Percentiles rank a stretch among this genome's conserved stretches.
Evolutionary conservation across 2,888 invertebrate species (phyloP).

Genomic region (Cryptocephalus moraei): DNA sequence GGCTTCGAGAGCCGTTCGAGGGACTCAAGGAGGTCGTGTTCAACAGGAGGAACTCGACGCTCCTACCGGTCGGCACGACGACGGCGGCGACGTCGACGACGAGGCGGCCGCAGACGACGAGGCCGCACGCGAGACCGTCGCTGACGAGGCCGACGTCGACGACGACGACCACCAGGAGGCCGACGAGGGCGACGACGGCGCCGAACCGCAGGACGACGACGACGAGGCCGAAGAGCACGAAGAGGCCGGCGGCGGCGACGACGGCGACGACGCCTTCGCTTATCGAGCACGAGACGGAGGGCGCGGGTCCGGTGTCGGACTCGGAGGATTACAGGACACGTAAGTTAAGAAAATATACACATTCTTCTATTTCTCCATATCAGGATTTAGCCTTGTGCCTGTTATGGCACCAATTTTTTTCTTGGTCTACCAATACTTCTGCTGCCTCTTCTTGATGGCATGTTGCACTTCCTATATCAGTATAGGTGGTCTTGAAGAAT

Average conservation of each 20-base stretch:
- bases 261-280: conserved; percentile 33
- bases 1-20: conserved; percentile 73
- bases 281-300: conserved; percentile 26
- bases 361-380: too few relatives aligned
- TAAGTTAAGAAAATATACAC: too few relatives aligned
- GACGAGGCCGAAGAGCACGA: conserved; percentile 29
- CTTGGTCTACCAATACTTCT: too few relatives aligned
- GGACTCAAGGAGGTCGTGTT: conserved; percentile 69
- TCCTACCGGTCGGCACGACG: conserved; percentile 25
- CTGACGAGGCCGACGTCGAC: conserved; percentile 33
- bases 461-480: too few relatives aligned
- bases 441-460: too few relatives aligned
- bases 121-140: conserved; percentile 26
- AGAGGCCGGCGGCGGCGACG: conserved; percentile 38
- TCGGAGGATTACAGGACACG: conserved; percentile 33
- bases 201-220: conserved; percentile 26
- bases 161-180: conserved; percentile 18
- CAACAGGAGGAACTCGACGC: conserved; percentile 36
- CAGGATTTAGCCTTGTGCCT: too few relatives aligned
- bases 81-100: conserved; percentile 28
- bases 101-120: conserved; percentile 24
- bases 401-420: too few relatives aligned
- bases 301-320: conserved; percentile 6
- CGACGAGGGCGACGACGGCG: background rate
- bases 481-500: too few relatives aligned